These are phyloP conservation scores for Dicrurus megarhynchus DNA, from an alignment of 2,113 vertebrate species.

Conservation along the genomic window DNA sequence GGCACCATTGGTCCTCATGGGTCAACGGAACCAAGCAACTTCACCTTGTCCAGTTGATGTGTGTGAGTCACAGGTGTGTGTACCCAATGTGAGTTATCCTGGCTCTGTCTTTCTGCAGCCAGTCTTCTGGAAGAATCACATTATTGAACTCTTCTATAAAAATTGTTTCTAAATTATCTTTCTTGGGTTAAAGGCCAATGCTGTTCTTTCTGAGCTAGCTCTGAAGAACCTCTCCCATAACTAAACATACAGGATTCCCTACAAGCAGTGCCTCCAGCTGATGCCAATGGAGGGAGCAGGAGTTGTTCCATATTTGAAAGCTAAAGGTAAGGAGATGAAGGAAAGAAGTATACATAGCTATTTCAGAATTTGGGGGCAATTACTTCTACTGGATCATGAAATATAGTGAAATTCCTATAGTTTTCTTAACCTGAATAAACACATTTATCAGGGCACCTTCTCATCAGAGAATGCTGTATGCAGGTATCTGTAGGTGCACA, in stretches of 20 bases:
- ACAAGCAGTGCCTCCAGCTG: background rate
- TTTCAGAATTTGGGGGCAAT: background rate
- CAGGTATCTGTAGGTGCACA: background rate
- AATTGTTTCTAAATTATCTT: background rate
- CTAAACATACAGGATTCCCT: background rate
- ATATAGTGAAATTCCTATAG: background rate
- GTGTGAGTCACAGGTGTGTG: background rate
- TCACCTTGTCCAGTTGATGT: background rate
- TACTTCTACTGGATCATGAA: background rate
- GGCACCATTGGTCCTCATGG: background rate
- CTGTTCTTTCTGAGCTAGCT: background rate
- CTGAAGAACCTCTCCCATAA: background rate
- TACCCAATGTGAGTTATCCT: background rate
- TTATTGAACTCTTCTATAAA: constrained; percentile 23
- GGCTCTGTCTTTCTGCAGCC: background rate
- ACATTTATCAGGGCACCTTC: background rate
- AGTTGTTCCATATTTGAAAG: background rate
- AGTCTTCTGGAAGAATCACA: background rate
- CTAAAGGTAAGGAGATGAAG: background rate
- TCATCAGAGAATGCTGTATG: background rate
- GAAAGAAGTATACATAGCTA: background rate
- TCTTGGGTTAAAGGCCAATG: constrained; percentile 2
- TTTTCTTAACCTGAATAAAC: background rate
- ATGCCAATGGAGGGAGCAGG: background rate
- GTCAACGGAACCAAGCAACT: background rate